Evolutionary conservation across 2,888 invertebrate species (phyloP).

Genomic region (Drosophila mimetica): DNA sequence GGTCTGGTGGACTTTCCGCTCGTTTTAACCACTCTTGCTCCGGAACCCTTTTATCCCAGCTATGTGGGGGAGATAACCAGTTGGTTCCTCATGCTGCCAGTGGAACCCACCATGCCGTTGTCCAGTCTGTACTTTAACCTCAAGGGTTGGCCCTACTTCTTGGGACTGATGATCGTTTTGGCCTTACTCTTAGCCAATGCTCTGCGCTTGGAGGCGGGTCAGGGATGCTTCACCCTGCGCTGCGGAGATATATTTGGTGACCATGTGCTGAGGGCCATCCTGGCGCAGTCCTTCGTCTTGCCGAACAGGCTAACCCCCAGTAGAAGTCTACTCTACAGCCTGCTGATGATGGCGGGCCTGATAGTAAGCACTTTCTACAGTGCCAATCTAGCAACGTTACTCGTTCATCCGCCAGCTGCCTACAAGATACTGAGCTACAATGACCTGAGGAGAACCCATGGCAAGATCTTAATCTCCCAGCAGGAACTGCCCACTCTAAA

Average conservation of each 20-base stretch:
- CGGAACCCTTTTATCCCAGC: conserved; percentile 16
- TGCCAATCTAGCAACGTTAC: not conserved
- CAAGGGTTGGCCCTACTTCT: not conserved
- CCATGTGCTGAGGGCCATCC: not conserved
- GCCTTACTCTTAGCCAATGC: not conserved
- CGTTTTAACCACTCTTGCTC: not conserved
- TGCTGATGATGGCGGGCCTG: conserved; percentile 2
- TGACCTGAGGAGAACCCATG: not conserved
- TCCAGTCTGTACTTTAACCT: not conserved
- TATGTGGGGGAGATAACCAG: conserved; percentile 57
- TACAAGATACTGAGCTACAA: not conserved
- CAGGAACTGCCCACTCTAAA: not conserved
- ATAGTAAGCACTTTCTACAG: not conserved
- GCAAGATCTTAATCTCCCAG: not conserved
- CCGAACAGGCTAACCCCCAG: not conserved
- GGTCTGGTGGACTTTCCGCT: not conserved
- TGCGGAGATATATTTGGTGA: not conserved
- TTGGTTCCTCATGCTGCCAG: conserved; percentile 48
- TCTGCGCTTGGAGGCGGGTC: not conserved
- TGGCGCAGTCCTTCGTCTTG: not conserved
- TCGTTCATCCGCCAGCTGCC: conserved; percentile 4
- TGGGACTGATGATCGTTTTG: conserved; percentile 55
- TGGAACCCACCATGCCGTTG: not conserved
- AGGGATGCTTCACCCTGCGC: not conserved
- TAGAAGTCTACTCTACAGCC: not conserved